Evolutionary conservation across 2,113 vertebrate genomes (phyloP).

Genomic region (Heterotis niloticus): DNA sequence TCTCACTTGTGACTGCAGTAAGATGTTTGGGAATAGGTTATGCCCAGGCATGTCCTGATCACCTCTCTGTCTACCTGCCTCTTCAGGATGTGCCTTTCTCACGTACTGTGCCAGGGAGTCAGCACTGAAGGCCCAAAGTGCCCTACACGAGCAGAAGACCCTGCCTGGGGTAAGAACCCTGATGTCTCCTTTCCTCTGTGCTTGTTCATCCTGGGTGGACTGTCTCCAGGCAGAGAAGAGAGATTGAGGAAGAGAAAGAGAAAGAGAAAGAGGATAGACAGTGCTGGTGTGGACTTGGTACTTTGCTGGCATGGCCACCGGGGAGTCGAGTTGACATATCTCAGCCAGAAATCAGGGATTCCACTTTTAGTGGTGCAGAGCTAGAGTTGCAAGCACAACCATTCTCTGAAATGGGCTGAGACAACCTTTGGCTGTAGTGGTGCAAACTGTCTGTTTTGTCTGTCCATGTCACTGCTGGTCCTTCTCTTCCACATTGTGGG

Average conservation of each 20-base stretch:
- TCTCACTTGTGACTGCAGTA: too few species aligned
- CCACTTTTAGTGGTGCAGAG: background rate
- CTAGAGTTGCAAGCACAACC: background rate
- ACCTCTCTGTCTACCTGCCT: background rate
- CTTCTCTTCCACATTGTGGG: background rate
- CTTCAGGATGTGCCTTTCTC: constrained; percentile 92
- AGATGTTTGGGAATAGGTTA: too few species aligned
- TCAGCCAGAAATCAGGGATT: constrained; percentile 52
- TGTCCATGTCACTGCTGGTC: too few species aligned
- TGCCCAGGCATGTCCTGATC: too few species aligned
- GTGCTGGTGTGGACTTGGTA: constrained; percentile 22
- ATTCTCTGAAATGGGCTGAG: background rate
- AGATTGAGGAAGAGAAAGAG: background rate
- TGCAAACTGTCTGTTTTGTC: too few species aligned
- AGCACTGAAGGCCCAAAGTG: constrained; percentile 95
- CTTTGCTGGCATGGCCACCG: constrained; percentile 30
- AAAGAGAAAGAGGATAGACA: background rate
- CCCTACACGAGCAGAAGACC: constrained; percentile 96
- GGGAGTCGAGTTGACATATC: too few species aligned
- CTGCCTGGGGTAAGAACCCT: constrained; percentile 88
- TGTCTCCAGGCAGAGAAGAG: background rate
- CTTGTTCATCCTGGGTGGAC: background rate
- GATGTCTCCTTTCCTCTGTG: constrained; percentile 10
- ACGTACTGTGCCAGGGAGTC: constrained; percentile 98
- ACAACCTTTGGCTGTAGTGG: background rate